Evolutionary conservation across 2,888 invertebrate species (phyloP), one percentile per base, ranked within the genome.

Genomic region (Lycaena phlaeas): DNA sequence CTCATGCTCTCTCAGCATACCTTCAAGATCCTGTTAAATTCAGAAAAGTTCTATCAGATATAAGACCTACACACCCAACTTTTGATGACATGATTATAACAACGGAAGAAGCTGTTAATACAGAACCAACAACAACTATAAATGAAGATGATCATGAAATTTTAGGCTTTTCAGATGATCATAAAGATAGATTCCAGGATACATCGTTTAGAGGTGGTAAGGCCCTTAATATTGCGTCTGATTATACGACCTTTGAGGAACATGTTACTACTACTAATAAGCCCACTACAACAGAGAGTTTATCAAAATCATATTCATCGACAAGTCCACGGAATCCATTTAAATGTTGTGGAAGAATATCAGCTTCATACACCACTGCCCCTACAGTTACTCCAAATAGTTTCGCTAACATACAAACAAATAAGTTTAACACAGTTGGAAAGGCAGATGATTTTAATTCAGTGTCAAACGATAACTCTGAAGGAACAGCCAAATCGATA

Each of bases 1-100:
- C 94, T 0, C 90, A 93, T 57, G 94, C 94, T 0, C 69, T 95
- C 10, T 91, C 92, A 1, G 92, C 92, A 0, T 95, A 94, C 53
- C 77, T 95, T 3, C 91, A 94, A 67, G 91, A 94, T 66, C 94
- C 94, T 1, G 89, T 90, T n/a, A 89, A 89, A 39, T 94, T 94
- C 55, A 89, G 91, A 50, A 90, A 89, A 58, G 90, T 90, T 12
- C 67, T 95, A 12, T 90, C 91, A 4, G 90, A 92, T 50, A 90
- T 92, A 1, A 85, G 94, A 57, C 94, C 94, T 0, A 94, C 93
- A 0, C 92, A 92, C 54, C 93, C 92, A 1, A 86, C 91, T 1
- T 77, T 79, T 31, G 66, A 73, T n/a, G 79, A 78, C 18, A 64
- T 75, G 44, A 60, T 76, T 2, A 64, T 61, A 6, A 72, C 64